Base-by-base conservation (phyloP, 2,888 invertebrate species). In the Elegia similella region DNA sequence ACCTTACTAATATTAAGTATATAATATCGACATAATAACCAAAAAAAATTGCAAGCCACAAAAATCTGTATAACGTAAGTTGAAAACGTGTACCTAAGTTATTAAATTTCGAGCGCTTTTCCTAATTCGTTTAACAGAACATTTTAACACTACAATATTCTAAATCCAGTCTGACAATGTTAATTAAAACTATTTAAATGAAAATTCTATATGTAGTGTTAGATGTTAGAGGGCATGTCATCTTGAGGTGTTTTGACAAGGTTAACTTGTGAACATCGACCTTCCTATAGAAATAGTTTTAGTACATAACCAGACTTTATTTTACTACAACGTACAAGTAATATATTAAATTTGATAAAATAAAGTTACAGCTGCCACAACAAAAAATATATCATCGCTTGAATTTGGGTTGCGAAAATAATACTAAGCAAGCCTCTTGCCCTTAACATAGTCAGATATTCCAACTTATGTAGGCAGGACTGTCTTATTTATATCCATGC, bases 21-120 rank as follows among this genome's bases (percentile, higher is more conserved):
- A 30, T 44, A 43, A 53, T 53, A 53, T 53, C 43, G 57, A 57
- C 30, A 55, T 53, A 38, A 48, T 53, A 53, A 60, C 52, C 47
- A 59, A 62, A 59, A 62, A 62, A 59, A 58, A 50, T 59, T 58
- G 50, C 7, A 52, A 61, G 32, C 46, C 13, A 48, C n/a, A 56
- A 42, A 30, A 58, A 54, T 46, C 34, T 52, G 17, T 43, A 13
- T 48, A 62, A 59, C 57, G 56, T 56, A 48, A 17, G 46, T 50
- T 50, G 54, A 56, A 55, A 55, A 60, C 50, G 54, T 46, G 5
- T 23, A 3, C 2, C 5, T 23, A 23, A 53, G 30, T 34, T 34
- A 56, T 56, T 53, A 55, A 56, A 53, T 29, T 54, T 30, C 42
- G 56, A 47, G 54, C 42, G 29, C 43, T 15, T 16, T 43, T 13